phyloP scores from a whole-genome alignment of 2,113 vertebrate species.

The Hiodon alosoides region DNA sequence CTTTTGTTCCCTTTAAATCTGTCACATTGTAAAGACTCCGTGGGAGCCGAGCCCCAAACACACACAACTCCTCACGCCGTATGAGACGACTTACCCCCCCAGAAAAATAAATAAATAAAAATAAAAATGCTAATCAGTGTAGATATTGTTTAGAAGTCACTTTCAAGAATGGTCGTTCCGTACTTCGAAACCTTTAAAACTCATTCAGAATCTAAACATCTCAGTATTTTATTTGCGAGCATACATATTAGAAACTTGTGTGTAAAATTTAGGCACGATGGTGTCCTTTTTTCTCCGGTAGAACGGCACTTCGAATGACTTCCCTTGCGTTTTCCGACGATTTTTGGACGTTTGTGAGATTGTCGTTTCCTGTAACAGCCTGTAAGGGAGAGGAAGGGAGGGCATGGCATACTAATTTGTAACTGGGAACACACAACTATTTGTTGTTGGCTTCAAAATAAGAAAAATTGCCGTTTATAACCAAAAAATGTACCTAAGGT shows the following conservation, averaged over 20 bases:
- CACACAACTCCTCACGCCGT: constrained; percentile 50
- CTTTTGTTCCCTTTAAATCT: constrained; percentile 78
- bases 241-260: neutral
- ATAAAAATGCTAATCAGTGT: constrained; percentile 48
- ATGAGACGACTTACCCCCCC: constrained; percentile 42
- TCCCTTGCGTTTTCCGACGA: neutral
- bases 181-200: too few relatives aligned
- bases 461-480: constrained; percentile 35
- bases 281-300: neutral
- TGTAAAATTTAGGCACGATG: too few relatives aligned
- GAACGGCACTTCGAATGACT: neutral
- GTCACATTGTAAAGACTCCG: constrained; percentile 71
- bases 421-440: neutral
- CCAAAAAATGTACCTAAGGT: constrained; percentile 50
- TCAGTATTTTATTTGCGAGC: constrained; percentile 1
- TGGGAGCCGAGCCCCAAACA: constrained; percentile 50
- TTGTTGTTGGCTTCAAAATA: neutral
- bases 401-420: constrained; percentile 38
- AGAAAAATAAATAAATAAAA: too few relatives aligned
- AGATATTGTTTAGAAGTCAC: constrained; percentile 49
- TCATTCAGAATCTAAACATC: constrained; percentile 16
- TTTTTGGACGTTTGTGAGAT: neutral
- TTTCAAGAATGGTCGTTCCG: constrained; percentile 23
- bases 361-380: neutral
- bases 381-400: neutral